A percentile compares a stretch with the other conserved stretches of the same genome.
phyloP scores from a whole-genome alignment of 2,888 invertebrate genomes.

The Drosophila rubida region DNA sequence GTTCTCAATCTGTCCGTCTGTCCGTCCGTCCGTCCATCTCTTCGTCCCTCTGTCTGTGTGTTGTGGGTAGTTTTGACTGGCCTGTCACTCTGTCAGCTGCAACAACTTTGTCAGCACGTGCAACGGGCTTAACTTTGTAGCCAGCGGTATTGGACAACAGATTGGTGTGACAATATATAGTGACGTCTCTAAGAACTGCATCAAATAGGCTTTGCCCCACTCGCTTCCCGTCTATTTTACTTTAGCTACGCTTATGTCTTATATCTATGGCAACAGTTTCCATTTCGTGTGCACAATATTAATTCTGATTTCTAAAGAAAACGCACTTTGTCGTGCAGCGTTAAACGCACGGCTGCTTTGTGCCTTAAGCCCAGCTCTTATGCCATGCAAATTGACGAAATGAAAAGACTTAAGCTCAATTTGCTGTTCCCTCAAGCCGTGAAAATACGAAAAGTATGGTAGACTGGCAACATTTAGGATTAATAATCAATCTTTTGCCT shows the following conservation, averaged over 20 bases:
- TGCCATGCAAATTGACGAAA: too few species aligned
- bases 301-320: not conserved
- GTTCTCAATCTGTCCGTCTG: conserved; percentile 17
- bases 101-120: conserved; percentile 64
- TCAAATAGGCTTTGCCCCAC: not conserved
- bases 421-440: too few species aligned
- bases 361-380: not conserved
- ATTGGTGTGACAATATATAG: conserved; percentile 26
- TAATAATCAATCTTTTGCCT: too few species aligned
- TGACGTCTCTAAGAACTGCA: conserved; percentile 6
- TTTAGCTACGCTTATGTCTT: not conserved
- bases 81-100: conserved; percentile 74
- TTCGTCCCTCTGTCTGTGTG: not conserved
- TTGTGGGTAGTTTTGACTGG: conserved; percentile 72
- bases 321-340: not conserved
- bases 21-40: not conserved
- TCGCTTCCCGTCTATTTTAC: not conserved
- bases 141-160: conserved; percentile 14
- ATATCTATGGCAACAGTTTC: not conserved
- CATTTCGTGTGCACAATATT: not conserved
- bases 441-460: too few species aligned
- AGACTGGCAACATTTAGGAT: too few species aligned
- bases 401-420: too few species aligned
- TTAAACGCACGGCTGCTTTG: not conserved
- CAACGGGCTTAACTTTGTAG: conserved; percentile 26